Conservation (phyloP, 2,113 vertebrate species). For the Setophaga coronata region DNA sequence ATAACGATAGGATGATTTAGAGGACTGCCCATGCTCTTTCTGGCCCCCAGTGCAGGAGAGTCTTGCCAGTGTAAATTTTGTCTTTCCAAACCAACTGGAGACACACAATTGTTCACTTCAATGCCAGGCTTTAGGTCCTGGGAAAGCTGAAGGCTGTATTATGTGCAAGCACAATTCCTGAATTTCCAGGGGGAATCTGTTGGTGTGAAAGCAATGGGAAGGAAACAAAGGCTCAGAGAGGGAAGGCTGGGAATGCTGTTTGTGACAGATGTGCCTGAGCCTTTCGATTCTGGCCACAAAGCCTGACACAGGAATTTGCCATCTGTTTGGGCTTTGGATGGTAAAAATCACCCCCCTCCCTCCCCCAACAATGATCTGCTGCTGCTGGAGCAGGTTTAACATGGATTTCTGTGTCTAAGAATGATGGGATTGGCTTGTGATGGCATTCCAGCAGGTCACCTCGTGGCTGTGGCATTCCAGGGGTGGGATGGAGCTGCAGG, state of each 20-base stretch:
- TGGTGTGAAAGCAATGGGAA: conserved; percentile 36
- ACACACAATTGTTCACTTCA: background rate
- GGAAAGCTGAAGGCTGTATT: background rate
- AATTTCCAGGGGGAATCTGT: conserved; percentile 27
- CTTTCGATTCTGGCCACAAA: conserved; percentile 8
- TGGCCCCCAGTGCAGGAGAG: background rate
- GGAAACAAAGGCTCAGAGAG: conserved; percentile 36
- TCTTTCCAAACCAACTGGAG: background rate
- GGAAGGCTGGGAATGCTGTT: background rate
- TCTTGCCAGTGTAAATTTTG: background rate
- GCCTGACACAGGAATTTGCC: conserved; percentile 24
- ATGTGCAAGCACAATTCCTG: conserved; percentile 35
- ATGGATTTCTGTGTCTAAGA: background rate
- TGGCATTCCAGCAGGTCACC: background rate
- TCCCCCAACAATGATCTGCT: background rate
- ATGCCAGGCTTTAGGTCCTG: background rate
- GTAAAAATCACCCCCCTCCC: background rate
- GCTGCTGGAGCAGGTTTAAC: background rate
- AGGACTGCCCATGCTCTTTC: background rate
- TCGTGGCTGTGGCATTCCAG: background rate
- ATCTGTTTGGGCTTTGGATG: conserved; percentile 32
- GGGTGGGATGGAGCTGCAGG: background rate
- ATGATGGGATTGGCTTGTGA: background rate
- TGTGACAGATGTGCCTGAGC: conserved; percentile 1
- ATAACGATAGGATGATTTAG: background rate